A percentile compares a stretch with the other conserved stretches of the same genome.
phyloP scores from a whole-genome alignment of 2,113 vertebrate species.

The Lepus europaeus region DNA sequence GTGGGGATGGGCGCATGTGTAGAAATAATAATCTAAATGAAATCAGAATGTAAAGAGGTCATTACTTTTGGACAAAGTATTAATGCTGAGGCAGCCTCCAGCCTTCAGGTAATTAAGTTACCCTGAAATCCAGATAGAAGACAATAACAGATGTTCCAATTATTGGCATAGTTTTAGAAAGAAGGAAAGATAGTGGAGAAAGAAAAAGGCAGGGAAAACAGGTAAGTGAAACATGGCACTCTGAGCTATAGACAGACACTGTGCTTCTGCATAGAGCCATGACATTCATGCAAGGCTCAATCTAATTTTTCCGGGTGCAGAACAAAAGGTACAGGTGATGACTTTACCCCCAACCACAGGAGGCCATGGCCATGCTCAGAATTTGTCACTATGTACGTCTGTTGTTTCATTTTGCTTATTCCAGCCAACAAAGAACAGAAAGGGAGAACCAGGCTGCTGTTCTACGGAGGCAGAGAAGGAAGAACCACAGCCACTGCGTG shows the following conservation, averaged over 20 bases:
- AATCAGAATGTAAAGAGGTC: slow-evolving; percentile 18
- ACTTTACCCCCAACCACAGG: not conserved
- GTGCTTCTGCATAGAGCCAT: not conserved
- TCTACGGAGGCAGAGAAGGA: not conserved
- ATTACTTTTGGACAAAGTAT: slow-evolving; percentile 54
- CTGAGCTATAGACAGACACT: not conserved
- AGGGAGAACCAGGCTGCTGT: not conserved
- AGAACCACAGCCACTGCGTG: not conserved
- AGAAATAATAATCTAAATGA: slow-evolving; percentile 61
- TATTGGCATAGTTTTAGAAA: not conserved
- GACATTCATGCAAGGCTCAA: not conserved
- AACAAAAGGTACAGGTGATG: not conserved
- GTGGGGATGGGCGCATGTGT: not conserved
- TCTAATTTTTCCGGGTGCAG: not conserved
- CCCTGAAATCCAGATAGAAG: slow-evolving; percentile 23
- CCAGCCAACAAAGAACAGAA: not conserved
- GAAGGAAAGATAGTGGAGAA: not conserved
- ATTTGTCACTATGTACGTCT: too few relatives aligned
- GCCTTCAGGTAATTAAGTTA: slow-evolving; percentile 18
- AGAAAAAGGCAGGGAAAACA: not conserved
- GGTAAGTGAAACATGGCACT: not conserved
- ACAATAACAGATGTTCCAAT: slow-evolving; percentile 21
- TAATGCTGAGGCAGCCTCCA: slow-evolving; percentile 28
- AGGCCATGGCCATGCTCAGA: not conserved
- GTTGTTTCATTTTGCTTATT: not conserved